Base-by-base conservation (phyloP, 2,113 vertebrate species). In the Esox niger region DNA sequence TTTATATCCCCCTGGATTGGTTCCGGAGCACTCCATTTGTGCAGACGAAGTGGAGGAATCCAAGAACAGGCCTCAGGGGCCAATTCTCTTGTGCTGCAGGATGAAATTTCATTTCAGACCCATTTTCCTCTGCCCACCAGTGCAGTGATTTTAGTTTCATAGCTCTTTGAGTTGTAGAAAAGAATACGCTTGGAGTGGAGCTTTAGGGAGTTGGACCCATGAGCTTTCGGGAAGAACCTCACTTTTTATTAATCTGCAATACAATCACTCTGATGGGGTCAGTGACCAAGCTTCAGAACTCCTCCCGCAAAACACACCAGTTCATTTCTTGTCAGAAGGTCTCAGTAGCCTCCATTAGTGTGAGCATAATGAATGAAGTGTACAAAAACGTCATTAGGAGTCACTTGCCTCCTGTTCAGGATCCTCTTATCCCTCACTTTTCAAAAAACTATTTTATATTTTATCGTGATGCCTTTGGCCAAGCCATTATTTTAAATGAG, bases 181-280 rank as follows among this genome's bases (percentile, higher is more conserved):
- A 54, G 2, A 54, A 4, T 21, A 25, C 6, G n/a, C 49, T 25
- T 54, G 49, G n/a, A 54, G 49, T 23, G 21, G 49, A 8, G 49
- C 49, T 23, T n/a, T 10, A 21, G 49, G 49, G 49, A 54, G 9
- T 54, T 54, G 9, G 49, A 4, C 49, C 49, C 6, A 7, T 21
- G 49, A 54, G 20, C 20, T 54, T n/a, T 21, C 20, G 21, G 9
- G 21, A 54, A 54, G 49, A 23, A 54, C 21, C 8, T 54, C 9
- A n/a, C 23, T 54, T 54, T 25, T 10, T 25, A 79, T 87, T 82
- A 79, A n/a, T n/a, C 79, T 83, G 73, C 74, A 65, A 63, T 54
- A 43, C 2, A 43, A 43, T 6, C 6, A 3, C 1, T 4, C 3
- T 4, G 38, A 17, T 43, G 38, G 3, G 38, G 38, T 17, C 5